Base-by-base conservation (phyloP, 2,113 vertebrate species). In the Rhagologus leucostigma region DNA sequence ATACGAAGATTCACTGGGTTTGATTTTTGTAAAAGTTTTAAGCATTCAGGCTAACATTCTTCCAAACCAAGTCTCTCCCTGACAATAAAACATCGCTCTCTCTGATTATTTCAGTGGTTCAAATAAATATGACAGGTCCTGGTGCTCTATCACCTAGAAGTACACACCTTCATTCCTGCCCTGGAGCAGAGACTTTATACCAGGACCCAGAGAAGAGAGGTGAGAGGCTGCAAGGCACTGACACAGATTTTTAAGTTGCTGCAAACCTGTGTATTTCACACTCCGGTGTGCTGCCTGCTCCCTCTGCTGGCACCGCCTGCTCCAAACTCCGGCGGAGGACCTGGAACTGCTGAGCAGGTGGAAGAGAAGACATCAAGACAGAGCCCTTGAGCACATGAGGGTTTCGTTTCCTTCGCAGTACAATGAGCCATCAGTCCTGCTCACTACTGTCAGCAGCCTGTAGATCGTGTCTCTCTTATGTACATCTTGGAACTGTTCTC, bases 321-420 rank as follows among this genome's bases (percentile, higher is more conserved):
- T 8, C 26, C 20, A 8, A 9, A 3, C 70, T 6, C 55, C 15
- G 14, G 3, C 12, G 2, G 14, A 11, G n/a, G 14, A 29, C n/a
- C 18, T 5, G 65, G 3, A 27, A 4, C 44, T 2, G 37, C 7
- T 4, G 11, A 6, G 6, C 14, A 8, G 4, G 1, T 1, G n/a
- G 6, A 18, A 15, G 7, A 16, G 50, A 8, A 44, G 27, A 8
- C 14, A 7, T 5, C 1, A 3, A 6, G 71, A 11, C 9, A 35
- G 19, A 59, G n/a, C 17, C 13, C 17, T 6, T 10, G 17, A 29
- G 64, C 16, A 5, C 12, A 6, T 0, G 5, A 27, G 50, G 13
- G 7, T 15, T 9, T 3, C 21, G 3, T 19, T 46, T 62, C 59
- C 21, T 35, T 11, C 3, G 1, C 50, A 15, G 33, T 1, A 3